phyloP scores from a whole-genome alignment of 2,888 invertebrate species.

The Strigamia crassipes region DNA sequence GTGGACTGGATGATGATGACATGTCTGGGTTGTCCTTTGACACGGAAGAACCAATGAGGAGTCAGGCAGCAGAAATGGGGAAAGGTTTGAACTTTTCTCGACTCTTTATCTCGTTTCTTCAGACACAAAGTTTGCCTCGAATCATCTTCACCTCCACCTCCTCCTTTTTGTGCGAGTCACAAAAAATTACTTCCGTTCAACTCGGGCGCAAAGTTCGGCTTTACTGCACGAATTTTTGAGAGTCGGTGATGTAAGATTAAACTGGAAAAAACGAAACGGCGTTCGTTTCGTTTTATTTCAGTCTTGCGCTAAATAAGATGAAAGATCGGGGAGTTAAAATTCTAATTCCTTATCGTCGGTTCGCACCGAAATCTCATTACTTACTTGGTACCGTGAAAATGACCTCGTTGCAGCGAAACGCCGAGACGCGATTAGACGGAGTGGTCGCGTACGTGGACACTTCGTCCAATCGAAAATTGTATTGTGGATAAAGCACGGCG shows the following conservation, averaged over 20 bases:
- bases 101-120: constrained; percentile 36
- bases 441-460: too few species aligned
- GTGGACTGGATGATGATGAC: constrained; percentile 25
- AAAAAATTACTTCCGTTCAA: constrained; percentile 11
- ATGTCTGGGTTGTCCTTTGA: constrained; percentile 25
- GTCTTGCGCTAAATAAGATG: too few species aligned
- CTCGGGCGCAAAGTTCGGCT: not conserved
- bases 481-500: not conserved
- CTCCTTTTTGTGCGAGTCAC: not conserved
- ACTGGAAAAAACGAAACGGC: too few species aligned
- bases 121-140: constrained; percentile 24
- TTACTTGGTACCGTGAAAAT: too few species aligned
- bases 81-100: not conserved
- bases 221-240: not conserved
- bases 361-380: too few species aligned
- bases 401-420: too few species aligned
- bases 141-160: not conserved
- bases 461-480: not conserved
- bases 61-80: not conserved
- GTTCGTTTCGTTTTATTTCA: too few species aligned
- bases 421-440: too few species aligned
- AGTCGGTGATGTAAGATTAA: too few species aligned
- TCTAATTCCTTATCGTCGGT: too few species aligned
- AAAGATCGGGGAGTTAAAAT: too few species aligned
- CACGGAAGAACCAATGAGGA: constrained; percentile 37